Percentiles rank a stretch among this genome's conserved stretches.
These are phyloP conservation scores for Drosophila borealis DNA, from an alignment of 2,888 invertebrate genomes.

Conservation along the genomic window DNA sequence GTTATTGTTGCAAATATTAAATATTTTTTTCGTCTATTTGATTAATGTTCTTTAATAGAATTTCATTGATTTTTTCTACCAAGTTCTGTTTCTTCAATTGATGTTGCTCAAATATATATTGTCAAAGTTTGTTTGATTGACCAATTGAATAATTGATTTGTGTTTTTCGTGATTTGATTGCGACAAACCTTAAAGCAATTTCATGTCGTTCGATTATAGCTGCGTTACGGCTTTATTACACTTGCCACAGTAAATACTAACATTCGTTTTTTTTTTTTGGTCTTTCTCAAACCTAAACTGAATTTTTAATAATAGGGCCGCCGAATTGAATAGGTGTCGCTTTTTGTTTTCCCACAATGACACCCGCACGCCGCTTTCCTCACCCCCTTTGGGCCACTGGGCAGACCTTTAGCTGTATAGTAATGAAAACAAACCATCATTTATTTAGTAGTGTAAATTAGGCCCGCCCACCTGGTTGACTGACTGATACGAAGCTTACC, in stretches of 20 bases:
- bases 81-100: not conserved
- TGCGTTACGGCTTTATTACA: slow-evolving; percentile 27
- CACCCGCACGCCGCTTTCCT: not conserved
- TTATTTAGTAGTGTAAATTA: slow-evolving; percentile 41
- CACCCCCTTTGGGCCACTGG: not conserved
- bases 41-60: not conserved
- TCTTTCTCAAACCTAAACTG: slow-evolving; percentile 19
- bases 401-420: not conserved
- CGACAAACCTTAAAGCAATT: slow-evolving; percentile 27
- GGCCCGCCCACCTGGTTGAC: slow-evolving; percentile 9
- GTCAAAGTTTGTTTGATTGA: slow-evolving; percentile 28
- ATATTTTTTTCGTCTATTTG: too few relatives aligned
- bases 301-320: slow-evolving; percentile 58
- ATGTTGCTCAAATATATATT: not conserved
- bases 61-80: not conserved
- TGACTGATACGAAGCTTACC: slow-evolving; percentile 20
- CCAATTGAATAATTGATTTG: slow-evolving; percentile 39
- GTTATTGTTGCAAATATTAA: too few relatives aligned
- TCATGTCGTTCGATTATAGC: slow-evolving; percentile 36
- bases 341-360: slow-evolving; percentile 29
- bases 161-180: slow-evolving; percentile 39
- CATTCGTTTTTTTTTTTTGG: not conserved
- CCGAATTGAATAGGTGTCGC: slow-evolving; percentile 58
- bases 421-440: slow-evolving; percentile 40
- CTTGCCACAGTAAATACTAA: slow-evolving; percentile 1